These are phyloP conservation scores for Sebastes glaucus DNA, from an alignment of 2,797 vertebrate species.

Conservation along the genomic window DNA sequence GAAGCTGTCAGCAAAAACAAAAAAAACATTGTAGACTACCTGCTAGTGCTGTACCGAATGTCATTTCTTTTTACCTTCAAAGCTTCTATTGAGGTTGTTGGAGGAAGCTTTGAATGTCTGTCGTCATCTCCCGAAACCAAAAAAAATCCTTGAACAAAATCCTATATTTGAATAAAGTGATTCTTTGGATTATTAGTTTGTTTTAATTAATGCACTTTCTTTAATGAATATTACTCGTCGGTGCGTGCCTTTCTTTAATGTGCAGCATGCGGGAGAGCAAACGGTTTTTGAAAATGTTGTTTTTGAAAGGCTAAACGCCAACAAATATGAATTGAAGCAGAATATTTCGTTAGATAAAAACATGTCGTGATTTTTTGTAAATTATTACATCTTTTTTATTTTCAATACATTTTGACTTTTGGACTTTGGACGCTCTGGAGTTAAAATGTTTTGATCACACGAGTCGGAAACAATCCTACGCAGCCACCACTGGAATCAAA, in stretches of 20 bases:
- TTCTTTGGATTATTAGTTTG: not conserved
- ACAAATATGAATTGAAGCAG: not conserved
- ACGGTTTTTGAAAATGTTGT: rapidly evolving
- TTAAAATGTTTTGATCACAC: not conserved
- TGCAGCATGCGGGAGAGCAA: not conserved
- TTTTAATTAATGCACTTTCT: not conserved
- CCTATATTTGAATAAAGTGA: not conserved
- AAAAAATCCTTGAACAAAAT: not conserved
- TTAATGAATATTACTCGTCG: not conserved
- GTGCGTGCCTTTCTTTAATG: not conserved
- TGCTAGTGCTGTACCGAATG: not conserved
- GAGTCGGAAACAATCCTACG: not conserved
- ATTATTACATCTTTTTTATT: not conserved
- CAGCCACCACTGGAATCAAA: too few species aligned
- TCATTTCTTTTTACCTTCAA: not conserved
- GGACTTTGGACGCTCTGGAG: not conserved
- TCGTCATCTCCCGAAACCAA: not conserved
- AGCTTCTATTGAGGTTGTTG: not conserved
- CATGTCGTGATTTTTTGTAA: not conserved
- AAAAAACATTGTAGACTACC: not conserved
- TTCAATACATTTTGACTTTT: not conserved
- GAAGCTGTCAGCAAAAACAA: not conserved
- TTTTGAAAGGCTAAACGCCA: not conserved
- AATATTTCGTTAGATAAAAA: not conserved
- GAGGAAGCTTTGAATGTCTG: not conserved